Conservation (phyloP, 2,797 vertebrate species). For the Dendrocincla fuliginosa region DNA sequence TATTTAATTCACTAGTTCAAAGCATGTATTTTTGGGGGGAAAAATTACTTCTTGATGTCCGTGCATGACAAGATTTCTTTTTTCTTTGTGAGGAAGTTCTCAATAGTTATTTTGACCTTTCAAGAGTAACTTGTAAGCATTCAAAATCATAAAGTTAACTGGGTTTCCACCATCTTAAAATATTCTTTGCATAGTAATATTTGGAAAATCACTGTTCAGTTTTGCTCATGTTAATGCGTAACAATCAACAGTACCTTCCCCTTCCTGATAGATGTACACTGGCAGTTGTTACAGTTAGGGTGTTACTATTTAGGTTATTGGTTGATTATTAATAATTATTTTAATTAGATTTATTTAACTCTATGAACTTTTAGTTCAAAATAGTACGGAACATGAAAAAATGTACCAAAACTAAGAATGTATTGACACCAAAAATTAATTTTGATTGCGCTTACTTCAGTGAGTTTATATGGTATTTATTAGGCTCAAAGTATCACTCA, state of each 20-base stretch:
- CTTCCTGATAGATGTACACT: background rate
- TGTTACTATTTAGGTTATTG: background rate
- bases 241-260: background rate
- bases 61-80: background rate
- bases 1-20: background rate
- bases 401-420: background rate
- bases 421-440: background rate
- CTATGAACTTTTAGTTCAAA: background rate
- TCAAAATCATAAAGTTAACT: background rate
- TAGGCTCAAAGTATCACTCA: background rate
- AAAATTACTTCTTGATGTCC: background rate
- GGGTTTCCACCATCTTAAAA: background rate
- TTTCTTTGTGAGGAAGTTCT: background rate
- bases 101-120: background rate
- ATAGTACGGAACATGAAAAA: background rate
- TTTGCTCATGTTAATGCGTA: background rate
- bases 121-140: background rate
- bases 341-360: background rate
- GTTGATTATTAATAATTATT: background rate
- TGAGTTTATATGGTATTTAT: background rate
- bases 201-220: background rate
- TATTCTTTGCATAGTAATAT: background rate
- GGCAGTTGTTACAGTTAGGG: background rate
- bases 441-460: background rate
- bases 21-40: fast-evolving